Evolutionary conservation across 2,888 invertebrate species (phyloP).

Genomic region (Melinopterus prodromus): DNA sequence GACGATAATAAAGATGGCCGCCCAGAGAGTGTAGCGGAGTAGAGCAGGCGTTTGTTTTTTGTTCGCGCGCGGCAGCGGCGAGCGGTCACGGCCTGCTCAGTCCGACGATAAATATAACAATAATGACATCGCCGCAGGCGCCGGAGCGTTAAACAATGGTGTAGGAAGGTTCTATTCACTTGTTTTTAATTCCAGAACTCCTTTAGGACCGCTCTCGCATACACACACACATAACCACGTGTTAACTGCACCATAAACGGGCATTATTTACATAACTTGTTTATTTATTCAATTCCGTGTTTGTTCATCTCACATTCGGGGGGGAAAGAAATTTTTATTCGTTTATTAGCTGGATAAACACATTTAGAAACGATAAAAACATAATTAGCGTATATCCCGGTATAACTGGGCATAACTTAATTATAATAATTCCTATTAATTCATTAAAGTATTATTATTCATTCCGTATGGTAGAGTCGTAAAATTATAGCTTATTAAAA

Average conservation of each 20-base stretch:
- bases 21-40: neutral
- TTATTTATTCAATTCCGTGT: no score
- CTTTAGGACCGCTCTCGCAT: neutral
- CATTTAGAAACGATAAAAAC: no score
- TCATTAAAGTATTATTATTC: no score
- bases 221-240: neutral
- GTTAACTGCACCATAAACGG: neutral
- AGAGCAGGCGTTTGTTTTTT: constrained; percentile 23
- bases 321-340: neutral
- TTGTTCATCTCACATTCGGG: neutral
- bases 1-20: constrained; percentile 21
- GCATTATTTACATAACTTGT: neutral
- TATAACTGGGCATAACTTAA: no score
- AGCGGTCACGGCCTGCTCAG: constrained; percentile 21
- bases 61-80: constrained; percentile 17
- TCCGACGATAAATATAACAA: constrained; percentile 34
- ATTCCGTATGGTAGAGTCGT: no score
- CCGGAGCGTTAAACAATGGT: constrained; percentile 36
- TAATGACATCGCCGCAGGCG: constrained; percentile 37
- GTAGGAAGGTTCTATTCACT: constrained; percentile 22
- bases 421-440: neutral
- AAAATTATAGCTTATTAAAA: no score
- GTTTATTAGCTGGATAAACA: no score
- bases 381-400: no score
- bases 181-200: neutral